These are phyloP conservation scores for Semnornis frantzii DNA, from an alignment of 2,113 vertebrate genomes.

Conservation along the genomic window DNA sequence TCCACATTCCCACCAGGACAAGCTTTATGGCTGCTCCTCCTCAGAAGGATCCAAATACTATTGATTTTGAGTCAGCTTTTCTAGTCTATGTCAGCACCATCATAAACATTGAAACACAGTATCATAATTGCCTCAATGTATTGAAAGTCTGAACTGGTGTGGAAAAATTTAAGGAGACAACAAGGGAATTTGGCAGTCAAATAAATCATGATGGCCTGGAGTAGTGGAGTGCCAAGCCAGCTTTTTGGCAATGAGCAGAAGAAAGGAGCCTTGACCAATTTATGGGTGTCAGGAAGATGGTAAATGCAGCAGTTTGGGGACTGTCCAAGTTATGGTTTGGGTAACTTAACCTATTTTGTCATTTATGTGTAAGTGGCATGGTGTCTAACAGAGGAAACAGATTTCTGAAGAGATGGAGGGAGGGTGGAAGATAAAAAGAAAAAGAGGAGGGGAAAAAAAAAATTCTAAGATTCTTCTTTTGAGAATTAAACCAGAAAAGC, in stretches of 20 bases:
- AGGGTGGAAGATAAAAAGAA: neutral
- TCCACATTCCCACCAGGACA: conserved; percentile 5
- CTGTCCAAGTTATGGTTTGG: neutral
- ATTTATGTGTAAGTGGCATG: neutral
- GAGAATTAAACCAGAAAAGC: neutral
- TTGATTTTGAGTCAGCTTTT: conserved; percentile 15
- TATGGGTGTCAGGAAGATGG: neutral
- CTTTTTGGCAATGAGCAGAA: neutral
- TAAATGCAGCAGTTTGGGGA: neutral
- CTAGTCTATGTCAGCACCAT: neutral
- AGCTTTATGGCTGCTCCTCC: neutral
- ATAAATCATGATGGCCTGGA: neutral
- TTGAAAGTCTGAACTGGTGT: neutral
- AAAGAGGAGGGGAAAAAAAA: neutral
- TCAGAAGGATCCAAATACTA: neutral
- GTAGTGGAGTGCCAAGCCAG: neutral
- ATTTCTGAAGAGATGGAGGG: neutral
- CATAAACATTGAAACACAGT: neutral
- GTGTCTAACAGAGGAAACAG: neutral
- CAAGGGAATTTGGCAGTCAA: neutral
- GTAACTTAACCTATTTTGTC: neutral
- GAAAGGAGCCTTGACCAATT: neutral
- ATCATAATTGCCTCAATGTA: neutral
- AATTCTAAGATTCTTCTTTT: neutral
- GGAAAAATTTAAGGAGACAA: conserved; percentile 33